These are phyloP conservation scores for Lota lota DNA, from an alignment of 2,113 vertebrate genomes.

Conservation along the genomic window DNA sequence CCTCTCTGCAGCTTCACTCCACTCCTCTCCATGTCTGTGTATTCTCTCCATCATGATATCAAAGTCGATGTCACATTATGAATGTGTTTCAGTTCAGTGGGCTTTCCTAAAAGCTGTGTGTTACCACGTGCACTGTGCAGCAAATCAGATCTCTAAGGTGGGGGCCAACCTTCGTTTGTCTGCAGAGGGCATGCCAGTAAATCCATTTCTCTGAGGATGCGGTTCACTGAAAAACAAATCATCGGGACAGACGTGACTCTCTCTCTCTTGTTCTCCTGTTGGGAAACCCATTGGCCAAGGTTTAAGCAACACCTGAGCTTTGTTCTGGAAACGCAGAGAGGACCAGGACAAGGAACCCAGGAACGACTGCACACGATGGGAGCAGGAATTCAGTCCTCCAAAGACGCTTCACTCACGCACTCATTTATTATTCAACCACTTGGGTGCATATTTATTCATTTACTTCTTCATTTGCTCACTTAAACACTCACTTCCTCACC, in stretches of 20 bases:
- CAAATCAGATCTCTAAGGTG: constrained; percentile 61
- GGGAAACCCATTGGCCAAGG: constrained; percentile 52
- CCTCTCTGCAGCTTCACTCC: background rate
- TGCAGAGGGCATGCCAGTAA: constrained; percentile 66
- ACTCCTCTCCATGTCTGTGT: constrained; percentile 23
- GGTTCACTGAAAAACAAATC: constrained; percentile 74
- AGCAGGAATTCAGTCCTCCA: too few relatives aligned
- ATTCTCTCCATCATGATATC: constrained; percentile 42
- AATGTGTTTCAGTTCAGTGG: constrained; percentile 50
- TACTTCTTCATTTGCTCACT: background rate
- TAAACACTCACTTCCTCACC: constrained; percentile 5
- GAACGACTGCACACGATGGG: background rate
- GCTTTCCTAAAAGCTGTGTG: constrained; percentile 48
- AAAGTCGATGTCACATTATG: constrained; percentile 36
- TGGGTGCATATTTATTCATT: too few relatives aligned
- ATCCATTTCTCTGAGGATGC: constrained; percentile 71
- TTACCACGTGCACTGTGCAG: constrained; percentile 52
- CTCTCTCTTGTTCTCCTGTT: constrained; percentile 27
- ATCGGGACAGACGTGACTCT: constrained; percentile 50
- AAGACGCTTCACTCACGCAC: background rate
- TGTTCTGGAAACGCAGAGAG: too few relatives aligned
- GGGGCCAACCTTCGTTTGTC: constrained; percentile 65
- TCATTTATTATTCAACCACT: background rate
- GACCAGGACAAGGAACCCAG: too few relatives aligned
- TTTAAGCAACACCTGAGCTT: constrained; percentile 6